Evolutionary conservation across 2,113 vertebrate genomes (phyloP).

Genomic region (Pseudopodoces humilis): DNA sequence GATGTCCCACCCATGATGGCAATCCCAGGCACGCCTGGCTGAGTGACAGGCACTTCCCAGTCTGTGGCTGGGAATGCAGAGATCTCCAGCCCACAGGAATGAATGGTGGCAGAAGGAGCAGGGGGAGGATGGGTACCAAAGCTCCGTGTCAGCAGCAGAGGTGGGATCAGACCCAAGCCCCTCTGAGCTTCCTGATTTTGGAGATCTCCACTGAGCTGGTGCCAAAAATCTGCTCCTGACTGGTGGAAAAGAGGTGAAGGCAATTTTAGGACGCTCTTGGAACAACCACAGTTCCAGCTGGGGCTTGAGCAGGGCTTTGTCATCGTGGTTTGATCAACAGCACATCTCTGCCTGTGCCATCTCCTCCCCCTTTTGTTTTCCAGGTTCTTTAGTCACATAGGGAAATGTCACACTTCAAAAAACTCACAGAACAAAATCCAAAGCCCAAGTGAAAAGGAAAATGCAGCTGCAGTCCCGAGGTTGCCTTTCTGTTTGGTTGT

Average conservation of each 20-base stretch:
- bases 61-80: not conserved
- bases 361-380: conserved; percentile 18
- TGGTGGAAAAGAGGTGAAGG: not conserved
- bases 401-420: conserved; percentile 17
- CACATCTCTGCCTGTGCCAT: not conserved
- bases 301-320: not conserved
- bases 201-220: not conserved
- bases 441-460: not conserved
- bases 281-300: not conserved
- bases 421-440: not conserved
- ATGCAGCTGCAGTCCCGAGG: not conserved
- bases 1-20: not conserved
- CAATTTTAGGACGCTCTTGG: not conserved
- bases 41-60: not conserved
- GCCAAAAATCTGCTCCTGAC: not conserved
- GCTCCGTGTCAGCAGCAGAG: not conserved
- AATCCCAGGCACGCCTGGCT: not conserved
- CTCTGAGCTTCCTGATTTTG: not conserved
- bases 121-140: not conserved
- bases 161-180: not conserved
- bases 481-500: not conserved
- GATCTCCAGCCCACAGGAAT: not conserved
- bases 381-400: not conserved
- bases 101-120: not conserved
- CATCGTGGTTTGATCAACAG: not conserved